Conservation (phyloP, 23 tunicate species). For the Styela plicata region DNA sequence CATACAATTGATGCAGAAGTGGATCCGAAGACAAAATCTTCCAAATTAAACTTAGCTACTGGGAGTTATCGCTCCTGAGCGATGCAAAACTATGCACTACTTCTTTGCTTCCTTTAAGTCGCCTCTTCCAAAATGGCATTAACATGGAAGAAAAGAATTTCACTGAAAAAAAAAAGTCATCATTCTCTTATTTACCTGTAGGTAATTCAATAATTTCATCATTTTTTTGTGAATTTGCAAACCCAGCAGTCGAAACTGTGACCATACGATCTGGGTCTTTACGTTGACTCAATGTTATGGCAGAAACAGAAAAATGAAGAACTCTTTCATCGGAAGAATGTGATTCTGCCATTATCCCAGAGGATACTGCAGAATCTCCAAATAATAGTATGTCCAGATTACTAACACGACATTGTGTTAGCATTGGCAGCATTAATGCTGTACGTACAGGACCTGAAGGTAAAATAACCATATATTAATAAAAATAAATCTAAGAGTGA, state of each 20-base stretch:
- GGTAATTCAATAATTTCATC: constrained; percentile 23
- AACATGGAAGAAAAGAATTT: too few relatives aligned
- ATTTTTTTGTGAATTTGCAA: neutral
- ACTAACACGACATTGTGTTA: constrained; percentile 12
- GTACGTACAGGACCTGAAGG: constrained; percentile 19
- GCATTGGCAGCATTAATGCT: constrained; percentile 14
- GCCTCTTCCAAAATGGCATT: too few relatives aligned
- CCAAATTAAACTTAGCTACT: too few relatives aligned
- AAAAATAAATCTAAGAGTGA: too few relatives aligned
- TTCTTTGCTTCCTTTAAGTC: too few relatives aligned
- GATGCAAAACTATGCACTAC: too few relatives aligned
- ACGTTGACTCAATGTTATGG: constrained; percentile 36
- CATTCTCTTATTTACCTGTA: too few relatives aligned
- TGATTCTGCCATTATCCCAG: constrained; percentile 16
- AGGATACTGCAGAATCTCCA: constrained; percentile 10
- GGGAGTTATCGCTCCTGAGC: too few relatives aligned
- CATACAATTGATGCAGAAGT: too few relatives aligned
- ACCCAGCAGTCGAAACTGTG: constrained; percentile 33
- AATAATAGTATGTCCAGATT: constrained; percentile 18
- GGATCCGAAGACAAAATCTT: too few relatives aligned
- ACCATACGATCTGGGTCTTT: constrained; percentile 57
- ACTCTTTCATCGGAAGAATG: constrained; percentile 27
- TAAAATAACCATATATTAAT: too few relatives aligned
- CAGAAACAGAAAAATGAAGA: constrained; percentile 49
- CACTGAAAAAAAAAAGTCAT: too few relatives aligned